Evolutionary conservation across 53 echinoderm and acorn worm genomes (phyloP).

Genomic region (Astropecten irregularis): DNA sequence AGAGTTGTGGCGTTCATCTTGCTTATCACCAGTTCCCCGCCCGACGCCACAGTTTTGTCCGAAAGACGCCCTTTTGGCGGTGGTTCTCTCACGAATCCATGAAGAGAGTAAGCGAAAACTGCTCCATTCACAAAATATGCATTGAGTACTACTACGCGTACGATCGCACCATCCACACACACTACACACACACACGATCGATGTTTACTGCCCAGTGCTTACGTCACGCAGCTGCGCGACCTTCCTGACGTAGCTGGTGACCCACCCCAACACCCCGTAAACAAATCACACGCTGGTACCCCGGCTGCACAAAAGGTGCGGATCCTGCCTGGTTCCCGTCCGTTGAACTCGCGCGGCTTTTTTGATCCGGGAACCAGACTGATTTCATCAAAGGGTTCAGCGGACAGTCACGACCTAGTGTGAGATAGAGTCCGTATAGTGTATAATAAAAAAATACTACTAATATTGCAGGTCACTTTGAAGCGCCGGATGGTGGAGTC

Average conservation of each 20-base stretch:
- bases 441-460: too few species aligned
- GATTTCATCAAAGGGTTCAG: background rate
- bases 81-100: background rate
- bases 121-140: slow-evolving; percentile 34
- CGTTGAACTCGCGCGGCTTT: background rate
- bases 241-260: slow-evolving; percentile 25
- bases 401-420: too few species aligned
- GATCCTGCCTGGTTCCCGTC: slow-evolving; percentile 40
- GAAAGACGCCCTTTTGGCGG: slow-evolving; percentile 36
- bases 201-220: slow-evolving; percentile 57
- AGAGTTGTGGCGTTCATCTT: slow-evolving; percentile 97
- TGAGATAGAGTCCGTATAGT: too few species aligned
- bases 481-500: too few species aligned
- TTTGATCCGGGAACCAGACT: slow-evolving; percentile 4
- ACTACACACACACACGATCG: slow-evolving; percentile 34
- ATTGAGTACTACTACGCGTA: slow-evolving; percentile 14
- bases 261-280: background rate
- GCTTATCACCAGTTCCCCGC: slow-evolving; percentile 11
- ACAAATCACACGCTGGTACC: slow-evolving; percentile 9
- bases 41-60: background rate
- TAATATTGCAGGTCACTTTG: too few species aligned
- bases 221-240: slow-evolving; percentile 57
- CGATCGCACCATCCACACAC: background rate
- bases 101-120: background rate
- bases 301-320: slow-evolving; percentile 39